Base-by-base conservation (phyloP, 2,888 invertebrate genomes). In the Pseudoips prasinana region DNA sequence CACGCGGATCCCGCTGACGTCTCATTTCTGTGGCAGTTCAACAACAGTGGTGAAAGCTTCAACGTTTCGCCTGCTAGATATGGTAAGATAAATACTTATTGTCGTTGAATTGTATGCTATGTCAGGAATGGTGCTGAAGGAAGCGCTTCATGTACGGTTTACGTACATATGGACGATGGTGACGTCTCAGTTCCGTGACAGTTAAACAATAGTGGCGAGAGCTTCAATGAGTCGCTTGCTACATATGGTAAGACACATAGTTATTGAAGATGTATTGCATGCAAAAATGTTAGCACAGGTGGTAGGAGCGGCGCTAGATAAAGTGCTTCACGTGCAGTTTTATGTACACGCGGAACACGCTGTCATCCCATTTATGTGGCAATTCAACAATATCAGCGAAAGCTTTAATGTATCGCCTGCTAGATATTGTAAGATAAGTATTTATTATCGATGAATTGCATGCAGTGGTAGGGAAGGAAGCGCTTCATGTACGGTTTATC, bases 301-400 rank as follows among this genome's bases (percentile, higher is more conserved):
- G 28, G 95, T 97, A 26, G 97, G 97, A 0, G 95, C 95, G 8
- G 95, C 95, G 6, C 80, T 96, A 53, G 95, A 96, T 68, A 97
- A 97, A 67, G 93, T 93, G 0, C 89, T 95, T 48, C 92, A 92
- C 51, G 94, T 95, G 32, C 92, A 93, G 8, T 96, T 96, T 73
- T 92, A 95, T 44, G 95, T 96, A 20, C 94, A 95, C 55, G 95
- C 96, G 0, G 96, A 96, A 72, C 96, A 96, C 1, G 91, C 92
- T 59, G 94, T 95, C 71, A 95, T 96, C 52, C 92, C 92, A 29
- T 97, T 96, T 74, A 89, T 94, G 34, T 96, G 96, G 96, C 95
- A 96, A 69, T 95, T 96, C 82, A 96, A 96, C 74, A 95, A 95
- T 72, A 95, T 95, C 58, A 96, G 96, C 9, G 96, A 96, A 68